Base-by-base conservation (phyloP, 2,888 invertebrate species). In the Leptinotarsa rubiginosa region DNA sequence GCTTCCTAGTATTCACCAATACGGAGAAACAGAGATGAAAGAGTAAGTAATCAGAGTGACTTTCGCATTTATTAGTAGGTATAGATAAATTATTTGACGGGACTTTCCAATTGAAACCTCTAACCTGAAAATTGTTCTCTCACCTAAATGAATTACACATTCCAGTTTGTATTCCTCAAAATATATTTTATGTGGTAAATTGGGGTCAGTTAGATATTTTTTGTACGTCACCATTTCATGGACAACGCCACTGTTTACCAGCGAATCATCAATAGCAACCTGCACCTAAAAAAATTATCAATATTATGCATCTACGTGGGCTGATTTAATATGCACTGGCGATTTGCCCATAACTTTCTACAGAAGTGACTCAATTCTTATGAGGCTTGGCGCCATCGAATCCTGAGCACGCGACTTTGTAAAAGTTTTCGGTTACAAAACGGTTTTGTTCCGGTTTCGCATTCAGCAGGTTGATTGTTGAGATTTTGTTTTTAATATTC, bases 341-440 rank as follows among this genome's bases (percentile, higher is more conserved):
- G 62, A 62, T 62, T 62, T 62, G 62, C 31, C 31, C 62, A 62
- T 62, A 62, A 74, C 74, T 74, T 74, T 74, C 74, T 74, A 62
- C 62, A 74, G 70, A 70, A 52, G 65, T 64, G 68, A 68, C 67
- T 73, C 65, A 69, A 69, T 69, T 47, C 22, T 47, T 47, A 69
- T 49, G 25, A 65, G 52, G 47, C 66, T 52, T 70, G 74, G 74
- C 74, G 74, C 74, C 74, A 74, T 70, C 56, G 20, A 47, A 20
- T 25, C 64, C 20, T 59, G 25, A 54, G 47, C 69, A 73, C 69
- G 69, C 65, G 73, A 69, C 64, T 41, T 72, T n/a, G 66, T 72
- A 47, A 62, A 72, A 54, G 47, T 50, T 72, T 49, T 31, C n/a
- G 31, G 25, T 12, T 20, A 22, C 22, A 59, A 59, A 59, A 16